Evolutionary conservation across 2,797 vertebrate species (phyloP).

Genomic region (Sebastes nivosus): DNA sequence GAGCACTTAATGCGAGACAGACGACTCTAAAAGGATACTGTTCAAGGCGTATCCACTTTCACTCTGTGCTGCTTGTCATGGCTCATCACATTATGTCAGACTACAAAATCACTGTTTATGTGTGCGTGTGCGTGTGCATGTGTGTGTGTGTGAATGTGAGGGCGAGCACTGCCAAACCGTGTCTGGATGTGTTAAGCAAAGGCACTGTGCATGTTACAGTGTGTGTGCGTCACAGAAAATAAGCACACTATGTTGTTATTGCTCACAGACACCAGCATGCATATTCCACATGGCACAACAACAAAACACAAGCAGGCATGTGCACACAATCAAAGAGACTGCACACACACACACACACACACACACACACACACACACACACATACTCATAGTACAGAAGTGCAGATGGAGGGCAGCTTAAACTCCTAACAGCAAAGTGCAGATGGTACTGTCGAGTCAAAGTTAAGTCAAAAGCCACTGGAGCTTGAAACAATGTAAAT

Average conservation of each 20-base stretch:
- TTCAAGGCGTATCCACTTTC: neutral
- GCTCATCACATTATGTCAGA: constrained; percentile 9
- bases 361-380: neutral
- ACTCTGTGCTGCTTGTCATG: constrained; percentile 8
- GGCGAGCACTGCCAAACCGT: neutral
- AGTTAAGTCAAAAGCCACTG: constrained; percentile 24
- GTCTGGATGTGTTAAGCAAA: neutral
- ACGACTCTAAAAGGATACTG: neutral
- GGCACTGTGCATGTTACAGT: neutral
- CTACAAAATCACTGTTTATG: neutral
- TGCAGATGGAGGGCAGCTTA: constrained; percentile 19
- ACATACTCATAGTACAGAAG: neutral
- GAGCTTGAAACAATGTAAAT: constrained; percentile 27
- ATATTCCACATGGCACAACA: constrained; percentile 14
- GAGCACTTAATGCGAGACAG: constrained; percentile 4
- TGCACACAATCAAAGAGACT: neutral
- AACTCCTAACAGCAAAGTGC: constrained; percentile 14
- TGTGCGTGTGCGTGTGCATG: neutral
- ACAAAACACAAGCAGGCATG: constrained; percentile 11
- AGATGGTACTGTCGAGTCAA: constrained; percentile 28
- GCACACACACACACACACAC: neutral
- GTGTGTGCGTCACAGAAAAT: neutral
- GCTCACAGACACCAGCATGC: neutral
- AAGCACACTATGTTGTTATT: constrained; percentile 1
- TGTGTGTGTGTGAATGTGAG: neutral